Conservation (phyloP, 2,797 vertebrate genomes). For the Sarcophilus harrisii region DNA sequence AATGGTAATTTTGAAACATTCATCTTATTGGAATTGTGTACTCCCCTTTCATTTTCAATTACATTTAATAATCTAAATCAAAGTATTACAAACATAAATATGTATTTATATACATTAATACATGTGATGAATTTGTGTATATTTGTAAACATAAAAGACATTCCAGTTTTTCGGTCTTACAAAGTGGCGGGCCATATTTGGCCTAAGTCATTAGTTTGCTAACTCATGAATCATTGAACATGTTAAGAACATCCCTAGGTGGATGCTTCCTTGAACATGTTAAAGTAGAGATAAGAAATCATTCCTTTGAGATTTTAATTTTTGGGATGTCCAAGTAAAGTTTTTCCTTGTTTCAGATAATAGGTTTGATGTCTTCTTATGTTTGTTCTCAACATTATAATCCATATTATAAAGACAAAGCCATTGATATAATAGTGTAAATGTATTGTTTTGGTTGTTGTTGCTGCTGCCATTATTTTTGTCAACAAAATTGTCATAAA, state of each 20-base stretch:
- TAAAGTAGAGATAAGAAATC: background rate
- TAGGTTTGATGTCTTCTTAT: background rate
- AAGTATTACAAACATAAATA: background rate
- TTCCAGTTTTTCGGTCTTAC: background rate
- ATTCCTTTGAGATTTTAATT: background rate
- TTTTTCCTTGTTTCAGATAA: background rate
- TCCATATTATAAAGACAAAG: background rate
- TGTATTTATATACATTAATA: no score
- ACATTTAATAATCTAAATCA: background rate
- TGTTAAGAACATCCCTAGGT: background rate
- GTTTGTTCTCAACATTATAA: background rate
- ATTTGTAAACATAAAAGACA: background rate
- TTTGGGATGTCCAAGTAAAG: background rate
- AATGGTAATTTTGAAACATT: background rate
- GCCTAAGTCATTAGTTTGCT: background rate
- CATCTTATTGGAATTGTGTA: background rate
- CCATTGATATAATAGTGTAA: background rate
- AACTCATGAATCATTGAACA: background rate
- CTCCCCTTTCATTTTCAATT: background rate
- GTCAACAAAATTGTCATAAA: background rate
- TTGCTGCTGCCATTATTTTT: background rate
- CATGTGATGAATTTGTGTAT: no score
- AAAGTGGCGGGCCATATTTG: background rate
- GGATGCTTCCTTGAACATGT: background rate
- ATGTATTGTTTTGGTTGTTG: background rate